Evolutionary conservation across 2,797 vertebrate species (phyloP).

Genomic region (Spatula clypeata): DNA sequence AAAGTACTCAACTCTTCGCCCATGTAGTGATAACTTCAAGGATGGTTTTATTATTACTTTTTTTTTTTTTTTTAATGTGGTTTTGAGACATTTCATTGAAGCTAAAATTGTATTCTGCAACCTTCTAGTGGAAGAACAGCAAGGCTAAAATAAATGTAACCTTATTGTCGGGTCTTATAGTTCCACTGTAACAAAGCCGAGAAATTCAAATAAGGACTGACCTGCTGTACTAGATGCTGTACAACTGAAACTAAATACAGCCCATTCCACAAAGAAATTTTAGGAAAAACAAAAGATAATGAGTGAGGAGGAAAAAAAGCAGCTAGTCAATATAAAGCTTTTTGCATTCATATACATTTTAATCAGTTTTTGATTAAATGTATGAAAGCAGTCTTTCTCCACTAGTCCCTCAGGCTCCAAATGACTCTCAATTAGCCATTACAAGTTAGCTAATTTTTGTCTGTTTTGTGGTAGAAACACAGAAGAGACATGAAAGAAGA

Average conservation of each 20-base stretch:
- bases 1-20: not conserved
- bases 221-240: not conserved
- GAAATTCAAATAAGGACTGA: not conserved
- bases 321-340: not conserved
- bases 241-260: not conserved
- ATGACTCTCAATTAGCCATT: conserved; percentile 38
- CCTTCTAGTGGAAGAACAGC: not conserved
- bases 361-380: conserved; percentile 34
- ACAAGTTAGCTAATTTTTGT: conserved; percentile 64
- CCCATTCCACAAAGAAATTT: not conserved
- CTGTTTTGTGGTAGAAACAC: conserved; percentile 55
- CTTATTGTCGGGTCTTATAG: not conserved
- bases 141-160: not conserved
- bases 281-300: not conserved
- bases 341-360: not conserved
- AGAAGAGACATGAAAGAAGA: conserved; percentile 59
- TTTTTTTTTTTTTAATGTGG: too few relatives aligned
- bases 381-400: conserved; percentile 22
- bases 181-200: not conserved
- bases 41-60: not conserved
- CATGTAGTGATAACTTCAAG: not conserved
- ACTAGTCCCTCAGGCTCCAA: conserved; percentile 38
- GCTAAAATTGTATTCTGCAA: not conserved
- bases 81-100: not conserved
- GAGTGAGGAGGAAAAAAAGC: not conserved